Conservation (phyloP, 2,888 invertebrate genomes). For the Hypselothyrea guttata region DNA sequence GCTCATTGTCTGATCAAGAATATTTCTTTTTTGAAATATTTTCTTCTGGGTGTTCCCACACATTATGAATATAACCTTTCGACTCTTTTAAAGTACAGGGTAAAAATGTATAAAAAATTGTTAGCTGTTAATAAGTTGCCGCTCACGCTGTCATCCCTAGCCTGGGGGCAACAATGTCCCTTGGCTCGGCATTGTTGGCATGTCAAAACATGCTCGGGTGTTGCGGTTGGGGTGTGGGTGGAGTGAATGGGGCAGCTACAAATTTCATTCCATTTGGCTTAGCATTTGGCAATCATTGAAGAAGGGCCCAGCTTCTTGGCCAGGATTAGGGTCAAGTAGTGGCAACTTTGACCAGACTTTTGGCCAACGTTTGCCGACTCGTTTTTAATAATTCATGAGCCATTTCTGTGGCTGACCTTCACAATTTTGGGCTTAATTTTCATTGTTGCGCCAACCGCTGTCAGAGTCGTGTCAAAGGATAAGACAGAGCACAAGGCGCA, state of each 20-base stretch:
- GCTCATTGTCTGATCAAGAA: no score
- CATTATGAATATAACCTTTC: no score
- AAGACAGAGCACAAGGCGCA: neutral
- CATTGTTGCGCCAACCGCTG: slow-evolving; percentile 34
- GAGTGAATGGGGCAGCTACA: slow-evolving; percentile 1
- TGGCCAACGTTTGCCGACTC: slow-evolving; percentile 19
- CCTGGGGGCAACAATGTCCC: slow-evolving; percentile 11
- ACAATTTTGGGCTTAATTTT: slow-evolving; percentile 57
- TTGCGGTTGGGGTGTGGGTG: slow-evolving; percentile 23
- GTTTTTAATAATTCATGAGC: slow-evolving; percentile 72
- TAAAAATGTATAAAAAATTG: no score
- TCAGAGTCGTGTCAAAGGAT: slow-evolving; percentile 3
- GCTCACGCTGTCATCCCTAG: slow-evolving; percentile 14
- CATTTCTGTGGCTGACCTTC: slow-evolving; percentile 69
- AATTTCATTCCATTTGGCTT: slow-evolving; percentile 64
- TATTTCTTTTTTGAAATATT: no score
- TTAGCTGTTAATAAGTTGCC: no score
- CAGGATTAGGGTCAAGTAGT: slow-evolving; percentile 69
- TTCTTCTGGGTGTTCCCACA: no score
- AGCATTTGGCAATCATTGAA: slow-evolving; percentile 60
- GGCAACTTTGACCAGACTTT: slow-evolving; percentile 30
- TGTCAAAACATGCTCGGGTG: slow-evolving; percentile 60
- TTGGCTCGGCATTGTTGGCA: slow-evolving; percentile 25
- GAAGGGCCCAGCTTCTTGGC: slow-evolving; percentile 21
- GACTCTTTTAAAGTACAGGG: no score